phyloP scores from a whole-genome alignment of 2,888 invertebrate species.

The Rotaria macrura region DNA sequence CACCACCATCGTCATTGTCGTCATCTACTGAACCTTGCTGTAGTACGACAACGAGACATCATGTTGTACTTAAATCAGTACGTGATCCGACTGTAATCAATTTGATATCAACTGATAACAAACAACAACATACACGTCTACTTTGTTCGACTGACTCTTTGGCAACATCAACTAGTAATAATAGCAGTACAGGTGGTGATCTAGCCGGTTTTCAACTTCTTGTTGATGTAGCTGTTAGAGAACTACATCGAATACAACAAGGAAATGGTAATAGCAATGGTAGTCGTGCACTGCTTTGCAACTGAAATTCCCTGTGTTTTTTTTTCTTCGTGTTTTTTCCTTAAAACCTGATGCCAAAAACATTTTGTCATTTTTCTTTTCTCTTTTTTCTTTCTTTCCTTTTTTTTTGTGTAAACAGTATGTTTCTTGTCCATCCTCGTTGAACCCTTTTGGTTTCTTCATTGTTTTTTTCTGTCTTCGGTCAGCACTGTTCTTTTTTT shows the following conservation, averaged over 20 bases:
- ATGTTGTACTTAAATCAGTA: not conserved
- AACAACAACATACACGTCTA: not conserved
- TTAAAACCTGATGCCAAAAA: not conserved
- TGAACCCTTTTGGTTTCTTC: not conserved
- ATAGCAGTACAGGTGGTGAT: not conserved
- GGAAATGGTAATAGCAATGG: conserved; percentile 1
- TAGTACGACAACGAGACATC: not conserved
- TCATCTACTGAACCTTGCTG: not conserved
- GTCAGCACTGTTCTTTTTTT: not conserved
- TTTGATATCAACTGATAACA: not conserved
- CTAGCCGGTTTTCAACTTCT: conserved; percentile 19
- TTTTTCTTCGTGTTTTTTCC: not conserved
- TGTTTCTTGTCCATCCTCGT: not conserved
- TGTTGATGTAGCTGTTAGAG: conserved; percentile 20
- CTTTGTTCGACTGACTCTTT: not conserved
- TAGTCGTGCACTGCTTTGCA: not conserved
- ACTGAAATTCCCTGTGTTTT: not conserved
- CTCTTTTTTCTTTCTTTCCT: not conserved
- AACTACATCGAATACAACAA: conserved; percentile 16
- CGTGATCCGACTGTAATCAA: not conserved
- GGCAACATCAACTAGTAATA: not conserved
- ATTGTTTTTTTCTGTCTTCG: not conserved
- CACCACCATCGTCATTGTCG: not conserved
- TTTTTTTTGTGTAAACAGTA: not conserved
- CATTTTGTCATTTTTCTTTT: not conserved